A percentile compares a stretch with the other conserved stretches of the same genome.
These are phyloP conservation scores for Polypedilum pembai DNA, from an alignment of 1,140 invertebrate genomes.

Conservation along the genomic window DNA sequence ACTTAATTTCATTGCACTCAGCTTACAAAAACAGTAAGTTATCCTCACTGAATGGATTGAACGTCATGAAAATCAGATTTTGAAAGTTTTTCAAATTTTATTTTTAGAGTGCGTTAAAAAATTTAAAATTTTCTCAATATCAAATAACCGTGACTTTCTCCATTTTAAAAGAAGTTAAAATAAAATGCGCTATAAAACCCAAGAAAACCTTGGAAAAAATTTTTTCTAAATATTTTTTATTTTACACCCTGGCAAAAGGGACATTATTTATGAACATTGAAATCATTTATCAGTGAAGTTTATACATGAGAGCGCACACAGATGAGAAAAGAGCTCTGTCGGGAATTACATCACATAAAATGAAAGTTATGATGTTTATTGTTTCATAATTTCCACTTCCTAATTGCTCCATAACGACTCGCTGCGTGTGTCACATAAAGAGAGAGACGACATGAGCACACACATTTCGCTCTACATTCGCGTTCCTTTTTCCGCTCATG, in stretches of 20 bases:
- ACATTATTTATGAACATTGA: conserved; percentile 13
- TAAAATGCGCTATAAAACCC: too few relatives aligned
- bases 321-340: neutral
- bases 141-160: too few relatives aligned
- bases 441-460: neutral
- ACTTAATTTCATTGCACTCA: too few relatives aligned
- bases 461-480: neutral
- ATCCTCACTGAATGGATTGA: too few relatives aligned
- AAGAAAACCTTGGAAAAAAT: too few relatives aligned
- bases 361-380: conserved; percentile 19
- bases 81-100: too few relatives aligned
- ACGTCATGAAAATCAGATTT: too few relatives aligned
- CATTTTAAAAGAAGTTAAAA: too few relatives aligned
- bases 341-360: conserved; percentile 18
- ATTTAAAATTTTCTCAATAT: too few relatives aligned
- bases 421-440: conserved; percentile 10
- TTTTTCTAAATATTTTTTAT: too few relatives aligned
- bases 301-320: neutral
- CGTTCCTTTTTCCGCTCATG: neutral
- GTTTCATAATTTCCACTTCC: conserved; percentile 17
- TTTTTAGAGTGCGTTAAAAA: too few relatives aligned
- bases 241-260: neutral
- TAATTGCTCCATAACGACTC: conserved; percentile 16
- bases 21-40: too few relatives aligned
- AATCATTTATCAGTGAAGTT: conserved; percentile 5